Evolutionary conservation across 2,888 invertebrate genomes (phyloP), one percentile per base, ranked within the genome.

Genomic region (Taphrorychus bicolor): DNA sequence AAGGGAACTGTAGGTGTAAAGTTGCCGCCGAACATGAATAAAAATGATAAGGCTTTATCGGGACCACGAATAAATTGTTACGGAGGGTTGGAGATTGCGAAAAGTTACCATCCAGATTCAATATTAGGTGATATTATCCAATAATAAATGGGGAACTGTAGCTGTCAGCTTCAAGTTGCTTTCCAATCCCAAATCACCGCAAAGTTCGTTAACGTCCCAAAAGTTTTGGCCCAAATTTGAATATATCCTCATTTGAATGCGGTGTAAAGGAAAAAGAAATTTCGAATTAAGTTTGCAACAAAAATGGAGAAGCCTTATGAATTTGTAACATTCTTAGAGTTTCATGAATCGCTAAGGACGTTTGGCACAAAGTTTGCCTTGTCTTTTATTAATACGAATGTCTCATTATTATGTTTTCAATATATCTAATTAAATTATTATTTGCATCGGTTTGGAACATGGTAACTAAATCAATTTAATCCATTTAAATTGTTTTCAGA

Each of bases 11-110:
- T 32, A 59, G 59, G 59, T 59, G 51, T n/a, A 51, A 19, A 49
- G 24, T 58, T 51, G 32, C 21, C 59, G 5, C 49, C 16, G 18
- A 49, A 59, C 16, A 19, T 24, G 51, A 59, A 59, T 59, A 59
- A 59, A 59, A 51, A 59, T 51, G 59, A 51, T 59, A 59, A 59
- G 51, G 51, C 51, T 56, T 51, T 48, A 48, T 48, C 48, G 48
- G 19, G 19, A 9, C 1, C 11, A 1, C 9, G 3, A 11, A 32
- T 32, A 32, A 32, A 32, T 2, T 32, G 32, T 32, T 32, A 11
- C 32, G 32, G n/a, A n/a, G n/a, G 32, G 32, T 11, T 11, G 9
- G 9, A 32, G 32, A 32, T 32, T 32, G 32, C 2, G 32, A 32
- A 11, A 32, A 32, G 7, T 32, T 32, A 32, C 32, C 32, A 7